These are phyloP conservation scores for Marasmarcha lunaedactyla DNA, from an alignment of 2,888 invertebrate species.

Conservation along the genomic window DNA sequence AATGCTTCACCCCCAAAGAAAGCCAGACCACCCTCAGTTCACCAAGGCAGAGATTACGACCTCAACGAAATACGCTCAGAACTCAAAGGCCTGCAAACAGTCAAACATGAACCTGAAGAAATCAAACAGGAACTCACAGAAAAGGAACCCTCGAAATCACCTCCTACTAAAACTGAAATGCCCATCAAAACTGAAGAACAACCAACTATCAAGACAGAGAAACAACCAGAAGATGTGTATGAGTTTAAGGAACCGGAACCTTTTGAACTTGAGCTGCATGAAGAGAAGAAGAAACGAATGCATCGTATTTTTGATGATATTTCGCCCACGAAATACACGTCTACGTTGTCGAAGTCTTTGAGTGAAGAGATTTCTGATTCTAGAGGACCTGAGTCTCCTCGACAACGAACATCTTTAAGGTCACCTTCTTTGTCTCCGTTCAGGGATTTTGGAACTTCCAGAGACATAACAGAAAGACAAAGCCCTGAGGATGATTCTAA, in stretches of 20 bases:
- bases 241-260: slow-evolving; percentile 92
- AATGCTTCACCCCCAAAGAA: slow-evolving; percentile 46
- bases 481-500: slow-evolving; percentile 75
- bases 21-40: slow-evolving; percentile 31
- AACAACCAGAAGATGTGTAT: slow-evolving; percentile 77
- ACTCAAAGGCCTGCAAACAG: slow-evolving; percentile 78
- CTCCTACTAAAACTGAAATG: slow-evolving; percentile 8
- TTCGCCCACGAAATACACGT: slow-evolving; percentile 59
- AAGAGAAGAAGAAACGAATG: slow-evolving; percentile 62
- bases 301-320: slow-evolving; percentile 65
- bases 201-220: slow-evolving; percentile 28
- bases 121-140: slow-evolving; percentile 36
- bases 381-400: slow-evolving; percentile 38
- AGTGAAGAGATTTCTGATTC: slow-evolving; percentile 69
- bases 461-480: slow-evolving; percentile 70
- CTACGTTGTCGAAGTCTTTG: slow-evolving; percentile 50
- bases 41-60: slow-evolving; percentile 78
- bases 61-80: slow-evolving; percentile 88
- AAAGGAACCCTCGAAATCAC: slow-evolving; percentile 23
- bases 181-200: slow-evolving; percentile 23
- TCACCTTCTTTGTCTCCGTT: slow-evolving; percentile 59
- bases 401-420: slow-evolving; percentile 28
- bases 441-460: slow-evolving; percentile 49
- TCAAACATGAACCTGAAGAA: slow-evolving; percentile 59
- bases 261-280: slow-evolving; percentile 83